Base-by-base conservation (phyloP, 2,113 vertebrate genomes). In the Microcebus murinus region DNA sequence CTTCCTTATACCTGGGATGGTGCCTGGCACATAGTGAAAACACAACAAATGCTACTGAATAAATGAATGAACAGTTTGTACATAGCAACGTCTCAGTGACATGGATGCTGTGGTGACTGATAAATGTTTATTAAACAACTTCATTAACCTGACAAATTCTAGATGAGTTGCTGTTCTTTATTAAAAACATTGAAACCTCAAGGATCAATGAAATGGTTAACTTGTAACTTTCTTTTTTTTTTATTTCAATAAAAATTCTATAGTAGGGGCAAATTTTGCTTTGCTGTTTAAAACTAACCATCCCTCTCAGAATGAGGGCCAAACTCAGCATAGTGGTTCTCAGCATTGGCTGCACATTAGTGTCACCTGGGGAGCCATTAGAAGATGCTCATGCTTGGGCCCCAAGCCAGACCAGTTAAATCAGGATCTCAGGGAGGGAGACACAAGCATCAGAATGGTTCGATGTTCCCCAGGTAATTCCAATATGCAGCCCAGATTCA, bases 301-400 rank as follows among this genome's bases (percentile, higher is more conserved):
- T 91, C 3, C 63, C 11, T 85, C 21, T 86, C 57, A 63, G 65
- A 88, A 73, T 23, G 15, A 67, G 12, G 2, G 4, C 0, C 36
- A 13, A 31, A 81, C 0, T 77, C 86, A 34, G 36, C 11, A 27
- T 15, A 45, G 1, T 45, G 36, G 11, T 68, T 79, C 36, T 82
- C 9, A 84, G 13, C 29, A 20, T 5, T 59, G 10, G 5, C 7
- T 34, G 1, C 5, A 87, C 3, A 13, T n/a, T 25, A 5, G 0
- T 8, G 42, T 50, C 11, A 39, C 8, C 9, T 52, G 23, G 20
- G n/a, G 15, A 87, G 9, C 45, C 67, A 23, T 21, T 59, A 76
- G 17, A 76, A 34, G 48, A 73, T 39, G 1, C 11, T 11, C 20
- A 6, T 84, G 8, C 11, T 87, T 31, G 11, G 45, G 11, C 1